Conservation (phyloP, 2,888 invertebrate species). For the Synanthedon andrenaeformis region DNA sequence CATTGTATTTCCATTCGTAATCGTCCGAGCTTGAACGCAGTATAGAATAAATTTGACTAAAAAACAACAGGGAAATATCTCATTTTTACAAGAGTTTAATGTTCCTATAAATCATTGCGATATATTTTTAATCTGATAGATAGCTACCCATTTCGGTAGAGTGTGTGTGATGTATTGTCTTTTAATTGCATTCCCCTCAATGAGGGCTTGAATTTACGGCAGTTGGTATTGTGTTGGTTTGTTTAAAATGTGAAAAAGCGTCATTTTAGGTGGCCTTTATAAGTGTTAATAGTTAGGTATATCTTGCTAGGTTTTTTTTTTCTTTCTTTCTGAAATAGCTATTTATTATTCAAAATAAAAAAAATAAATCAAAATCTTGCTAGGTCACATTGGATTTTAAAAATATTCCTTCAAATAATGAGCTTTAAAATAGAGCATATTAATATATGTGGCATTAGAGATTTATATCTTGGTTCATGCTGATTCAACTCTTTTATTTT, state of each 20-base stretch:
- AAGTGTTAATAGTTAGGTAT: no score
- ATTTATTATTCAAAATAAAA: no score
- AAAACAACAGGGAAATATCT: constrained; percentile 32
- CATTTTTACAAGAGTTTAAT: constrained; percentile 45
- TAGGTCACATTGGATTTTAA: no score
- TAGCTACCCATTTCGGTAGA: constrained; percentile 10
- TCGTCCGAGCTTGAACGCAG: constrained; percentile 14
- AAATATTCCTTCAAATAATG: no score
- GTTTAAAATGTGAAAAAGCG: not conserved
- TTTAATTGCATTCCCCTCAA: constrained; percentile 29
- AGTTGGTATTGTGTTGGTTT: not conserved
- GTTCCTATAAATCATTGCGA: constrained; percentile 42
- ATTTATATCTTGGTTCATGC: no score
- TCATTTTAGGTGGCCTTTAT: no score
- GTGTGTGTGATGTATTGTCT: constrained; percentile 21
- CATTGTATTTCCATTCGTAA: not conserved
- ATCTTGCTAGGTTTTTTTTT: no score
- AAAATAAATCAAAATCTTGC: no score
- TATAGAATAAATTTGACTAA: constrained; percentile 39
- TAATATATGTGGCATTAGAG: no score
- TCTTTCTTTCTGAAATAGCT: no score
- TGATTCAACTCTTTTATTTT: no score
- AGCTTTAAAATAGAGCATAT: no score
- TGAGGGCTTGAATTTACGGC: not conserved
- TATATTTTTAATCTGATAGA: constrained; percentile 38